Evolutionary conservation across 2,888 invertebrate species (phyloP), one percentile per base, ranked within the genome.

Genomic region (Cerceris ruficornis): DNA sequence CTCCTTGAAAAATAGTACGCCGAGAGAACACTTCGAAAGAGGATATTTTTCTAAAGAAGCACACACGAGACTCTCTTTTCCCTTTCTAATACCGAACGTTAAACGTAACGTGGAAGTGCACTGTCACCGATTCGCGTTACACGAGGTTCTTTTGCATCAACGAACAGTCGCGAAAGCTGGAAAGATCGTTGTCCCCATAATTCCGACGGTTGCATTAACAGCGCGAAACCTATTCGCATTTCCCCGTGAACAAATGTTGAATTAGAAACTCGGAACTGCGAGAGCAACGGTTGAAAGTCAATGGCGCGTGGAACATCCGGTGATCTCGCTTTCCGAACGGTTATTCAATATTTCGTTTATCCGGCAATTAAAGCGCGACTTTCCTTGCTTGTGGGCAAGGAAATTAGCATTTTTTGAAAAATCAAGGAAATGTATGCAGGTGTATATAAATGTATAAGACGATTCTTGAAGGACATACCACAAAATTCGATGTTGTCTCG

Each of bases 181-280:
- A 78, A 69, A 60, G 57, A 82, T 73, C 76, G 69, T 71, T 77
- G 75, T 62, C 60, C 66, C 57, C 66, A 58, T 76, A 70, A 78
- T 69, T 69, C 42, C 13, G 11, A 73, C 66, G 58, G 64, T 62
- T 52, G 72, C 58, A 43, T 62, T 80, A 76, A 72, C 68, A 66
- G 69, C 42, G 58, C 14, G 77, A 85, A 77, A 85, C 75, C 60
- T 43, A 73, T 58, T 82, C 42, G 60, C 49, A 49, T 67, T 74
- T 64, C 62, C 55, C n/a, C 14, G 43, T 42, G 17, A 60, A 75
- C 17, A 14, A 66, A 62, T 67, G 57, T 64, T 69, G 66, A 66
- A 77, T 77, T 81, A 84, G 81, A 85, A 84, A 83, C 79, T 79
- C 69, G 73, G 70, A 66, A 76, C 65, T n/a, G 64, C 41, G 69